Percentiles rank a stretch among this genome's conserved stretches.
Evolutionary conservation across 2,113 vertebrate genomes (phyloP).

Genomic region (Notothenia coriiceps): DNA sequence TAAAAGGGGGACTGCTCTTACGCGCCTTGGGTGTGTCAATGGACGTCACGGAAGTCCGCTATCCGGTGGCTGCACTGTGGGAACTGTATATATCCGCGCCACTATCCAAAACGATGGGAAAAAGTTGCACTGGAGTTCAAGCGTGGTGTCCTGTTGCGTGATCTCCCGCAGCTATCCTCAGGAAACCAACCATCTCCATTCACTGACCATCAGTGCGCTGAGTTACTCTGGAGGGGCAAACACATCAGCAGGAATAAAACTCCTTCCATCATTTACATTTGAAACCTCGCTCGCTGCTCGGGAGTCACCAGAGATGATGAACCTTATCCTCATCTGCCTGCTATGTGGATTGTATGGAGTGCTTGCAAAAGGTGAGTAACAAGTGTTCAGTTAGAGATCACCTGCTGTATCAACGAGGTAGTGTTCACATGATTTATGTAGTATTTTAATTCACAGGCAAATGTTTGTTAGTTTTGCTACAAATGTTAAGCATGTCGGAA

Average conservation of each 20-base stretch:
- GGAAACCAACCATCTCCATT: slow-evolving; percentile 49
- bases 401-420: background rate
- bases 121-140: slow-evolving; percentile 73
- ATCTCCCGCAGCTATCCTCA: slow-evolving; percentile 63
- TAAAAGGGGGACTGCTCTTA: slow-evolving; percentile 28
- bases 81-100: slow-evolving; percentile 83
- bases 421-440: background rate
- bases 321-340: slow-evolving; percentile 72
- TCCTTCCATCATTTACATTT: slow-evolving; percentile 12
- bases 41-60: slow-evolving; percentile 74
- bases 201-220: slow-evolving; percentile 41
- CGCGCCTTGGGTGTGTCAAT: slow-evolving; percentile 75
- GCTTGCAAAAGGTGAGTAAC: slow-evolving; percentile 80
- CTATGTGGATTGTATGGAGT: slow-evolving; percentile 83
- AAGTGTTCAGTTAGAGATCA: background rate
- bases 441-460: background rate
- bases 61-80: slow-evolving; percentile 76
- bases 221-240: slow-evolving; percentile 3
- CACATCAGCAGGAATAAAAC: slow-evolving; percentile 62
- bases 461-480: background rate
- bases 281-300: slow-evolving; percentile 10
- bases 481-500: background rate
- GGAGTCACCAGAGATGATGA: slow-evolving; percentile 75
- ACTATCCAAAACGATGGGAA: slow-evolving; percentile 67
- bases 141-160: slow-evolving; percentile 67